Conservation (phyloP, 2,888 invertebrate genomes). For the Tetragonula carbonaria region DNA sequence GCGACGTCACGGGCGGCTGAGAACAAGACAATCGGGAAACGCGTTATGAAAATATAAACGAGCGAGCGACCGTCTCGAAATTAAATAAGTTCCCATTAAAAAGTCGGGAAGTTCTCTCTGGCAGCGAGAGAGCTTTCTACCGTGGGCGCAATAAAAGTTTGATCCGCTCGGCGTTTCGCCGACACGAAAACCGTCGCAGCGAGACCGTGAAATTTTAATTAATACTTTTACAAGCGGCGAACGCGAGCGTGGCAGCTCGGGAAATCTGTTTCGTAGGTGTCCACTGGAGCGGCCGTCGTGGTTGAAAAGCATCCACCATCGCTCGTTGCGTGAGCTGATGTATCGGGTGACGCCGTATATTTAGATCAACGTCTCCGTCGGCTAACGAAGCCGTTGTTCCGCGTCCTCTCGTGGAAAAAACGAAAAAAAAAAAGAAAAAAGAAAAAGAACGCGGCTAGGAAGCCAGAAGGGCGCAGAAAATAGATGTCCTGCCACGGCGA, state of each 20-base stretch:
- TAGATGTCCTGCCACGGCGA: slow-evolving; percentile 69
- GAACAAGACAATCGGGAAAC: not conserved
- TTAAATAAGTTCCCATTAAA: slow-evolving; percentile 44
- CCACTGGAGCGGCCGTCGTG: not conserved
- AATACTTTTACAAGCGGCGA: slow-evolving; percentile 27
- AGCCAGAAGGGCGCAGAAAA: slow-evolving; percentile 60
- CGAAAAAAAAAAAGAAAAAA: slow-evolving; percentile 8
- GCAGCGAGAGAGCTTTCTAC: not conserved
- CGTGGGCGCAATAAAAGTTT: slow-evolving; percentile 37
- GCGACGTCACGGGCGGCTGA: too few species aligned
- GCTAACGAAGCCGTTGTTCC: slow-evolving; percentile 49
- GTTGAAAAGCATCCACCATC: not conserved
- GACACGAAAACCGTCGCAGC: not conserved
- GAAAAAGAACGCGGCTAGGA: slow-evolving; percentile 10
- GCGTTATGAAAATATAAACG: slow-evolving; percentile 25
- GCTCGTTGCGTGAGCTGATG: not conserved
- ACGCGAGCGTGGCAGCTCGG: not conserved
- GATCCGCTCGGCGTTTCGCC: slow-evolving; percentile 1
- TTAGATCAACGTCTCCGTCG: slow-evolving; percentile 41
- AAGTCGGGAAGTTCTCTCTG: slow-evolving; percentile 7
- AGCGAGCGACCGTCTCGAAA: not conserved
- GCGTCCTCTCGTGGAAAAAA: slow-evolving; percentile 21
- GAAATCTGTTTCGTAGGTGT: slow-evolving; percentile 13
- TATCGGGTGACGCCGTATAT: slow-evolving; percentile 58
- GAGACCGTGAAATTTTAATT: slow-evolving; percentile 45